phyloP scores from a whole-genome alignment of 2,888 invertebrate genomes.

The Machimus rusticus region DNA sequence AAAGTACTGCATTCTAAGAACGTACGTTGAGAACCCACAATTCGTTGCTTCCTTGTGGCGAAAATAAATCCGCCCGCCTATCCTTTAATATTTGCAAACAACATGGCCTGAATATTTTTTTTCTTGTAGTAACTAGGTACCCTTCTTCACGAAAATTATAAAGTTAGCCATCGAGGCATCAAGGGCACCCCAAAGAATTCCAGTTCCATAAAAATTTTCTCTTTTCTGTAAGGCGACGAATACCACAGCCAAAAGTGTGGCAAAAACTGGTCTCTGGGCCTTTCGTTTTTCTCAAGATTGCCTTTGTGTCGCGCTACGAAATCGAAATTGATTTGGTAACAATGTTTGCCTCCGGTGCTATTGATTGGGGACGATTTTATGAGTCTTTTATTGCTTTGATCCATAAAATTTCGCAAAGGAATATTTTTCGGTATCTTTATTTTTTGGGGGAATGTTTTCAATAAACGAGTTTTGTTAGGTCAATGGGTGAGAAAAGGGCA shows the following conservation, averaged over 20 bases:
- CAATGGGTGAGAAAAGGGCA: neutral
- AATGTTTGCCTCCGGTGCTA: neutral
- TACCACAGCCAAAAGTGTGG: neutral
- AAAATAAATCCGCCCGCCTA: neutral
- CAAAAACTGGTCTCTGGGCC: neutral
- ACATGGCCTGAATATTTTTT: neutral
- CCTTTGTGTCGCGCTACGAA: neutral
- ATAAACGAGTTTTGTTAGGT: neutral
- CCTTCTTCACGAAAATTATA: neutral
- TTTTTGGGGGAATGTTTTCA: neutral
- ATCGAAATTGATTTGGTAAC: neutral
- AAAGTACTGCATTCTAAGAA: neutral
- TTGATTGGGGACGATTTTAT: neutral
- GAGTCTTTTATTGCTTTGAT: neutral
- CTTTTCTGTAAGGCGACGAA: neutral
- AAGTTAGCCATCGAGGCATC: neutral
- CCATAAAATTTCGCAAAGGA: neutral
- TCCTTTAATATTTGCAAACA: neutral
- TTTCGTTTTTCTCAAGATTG: neutral
- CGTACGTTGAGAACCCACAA: neutral
- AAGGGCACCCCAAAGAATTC: neutral
- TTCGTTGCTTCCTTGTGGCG: neutral
- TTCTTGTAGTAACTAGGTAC: neutral
- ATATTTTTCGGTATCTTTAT: neutral
- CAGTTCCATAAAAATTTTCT: neutral